Conservation (phyloP, 1,140 invertebrate species). For the Scaptomyza graminum region DNA sequence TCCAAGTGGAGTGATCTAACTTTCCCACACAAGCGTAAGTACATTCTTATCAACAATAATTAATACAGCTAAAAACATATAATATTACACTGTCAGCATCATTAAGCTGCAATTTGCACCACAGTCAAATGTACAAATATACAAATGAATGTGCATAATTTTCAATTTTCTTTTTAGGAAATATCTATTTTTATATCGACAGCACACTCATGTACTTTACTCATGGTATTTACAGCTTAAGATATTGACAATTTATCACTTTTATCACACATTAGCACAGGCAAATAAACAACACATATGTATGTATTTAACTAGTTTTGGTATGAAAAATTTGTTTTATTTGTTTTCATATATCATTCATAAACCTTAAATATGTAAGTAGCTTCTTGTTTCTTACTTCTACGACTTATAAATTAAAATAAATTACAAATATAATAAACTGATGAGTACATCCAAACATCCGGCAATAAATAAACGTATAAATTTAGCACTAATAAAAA, state of each 20-base stretch:
- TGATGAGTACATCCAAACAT: not conserved
- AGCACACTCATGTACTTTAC: too few relatives aligned
- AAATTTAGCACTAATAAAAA: slow-evolving; percentile 7
- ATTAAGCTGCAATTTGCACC: too few relatives aligned
- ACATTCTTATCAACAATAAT: slow-evolving; percentile 1
- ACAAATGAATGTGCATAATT: too few relatives aligned
- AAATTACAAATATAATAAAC: slow-evolving; percentile 18
- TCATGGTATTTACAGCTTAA: too few relatives aligned
- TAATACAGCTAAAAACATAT: not conserved
- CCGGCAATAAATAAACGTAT: slow-evolving; percentile 13
- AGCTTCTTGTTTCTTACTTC: slow-evolving; percentile 3
- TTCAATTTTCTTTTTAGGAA: too few relatives aligned
- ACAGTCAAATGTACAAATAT: too few relatives aligned
- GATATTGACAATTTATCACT: not conserved
- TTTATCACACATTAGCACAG: not conserved
- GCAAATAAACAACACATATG: not conserved
- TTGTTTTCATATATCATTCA: not conserved
- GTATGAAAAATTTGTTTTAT: not conserved
- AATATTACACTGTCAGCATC: too few relatives aligned
- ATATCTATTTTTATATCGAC: too few relatives aligned
- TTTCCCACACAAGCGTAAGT: not conserved
- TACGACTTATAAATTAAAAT: slow-evolving; percentile 2
- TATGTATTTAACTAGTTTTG: not conserved
- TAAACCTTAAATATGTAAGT: not conserved
- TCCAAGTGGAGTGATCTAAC: not conserved